Conservation (phyloP, 2,113 vertebrate genomes). For the Tupaia tana region DNA sequence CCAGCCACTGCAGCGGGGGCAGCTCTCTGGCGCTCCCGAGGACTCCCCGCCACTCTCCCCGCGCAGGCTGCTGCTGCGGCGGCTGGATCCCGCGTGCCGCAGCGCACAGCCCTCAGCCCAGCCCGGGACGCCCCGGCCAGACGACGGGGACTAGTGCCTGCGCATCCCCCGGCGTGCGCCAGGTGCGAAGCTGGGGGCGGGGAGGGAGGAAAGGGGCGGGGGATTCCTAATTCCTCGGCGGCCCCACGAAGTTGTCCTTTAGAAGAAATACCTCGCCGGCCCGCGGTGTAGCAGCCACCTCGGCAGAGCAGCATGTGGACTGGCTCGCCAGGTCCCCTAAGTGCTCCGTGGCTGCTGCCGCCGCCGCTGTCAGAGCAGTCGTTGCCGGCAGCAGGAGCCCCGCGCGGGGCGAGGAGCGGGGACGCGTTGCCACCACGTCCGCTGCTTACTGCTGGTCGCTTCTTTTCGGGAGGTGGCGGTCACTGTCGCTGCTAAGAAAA, state of each 20-base stretch:
- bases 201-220: slow-evolving; percentile 32
- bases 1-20: slow-evolving; percentile 25
- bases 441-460: slow-evolving; percentile 69
- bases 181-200: slow-evolving; percentile 19
- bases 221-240: slow-evolving; percentile 50
- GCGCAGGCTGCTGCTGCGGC: neutral
- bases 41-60: neutral
- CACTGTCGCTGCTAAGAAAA: slow-evolving; percentile 61
- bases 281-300: slow-evolving; percentile 46
- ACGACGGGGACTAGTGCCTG: slow-evolving; percentile 33
- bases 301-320: slow-evolving; percentile 84
- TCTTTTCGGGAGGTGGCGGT: slow-evolving; percentile 64
- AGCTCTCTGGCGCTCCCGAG: neutral
- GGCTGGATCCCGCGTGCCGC: neutral
- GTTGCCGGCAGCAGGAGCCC: slow-evolving; percentile 73
- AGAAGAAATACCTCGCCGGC: neutral
- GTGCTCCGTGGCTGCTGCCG: slow-evolving; percentile 61
- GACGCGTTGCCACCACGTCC: slow-evolving; percentile 65
- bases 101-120: neutral
- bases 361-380: slow-evolving; percentile 65
- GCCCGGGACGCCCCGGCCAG: neutral
- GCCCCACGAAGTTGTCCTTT: slow-evolving; percentile 74
- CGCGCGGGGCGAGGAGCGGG: slow-evolving; percentile 74
- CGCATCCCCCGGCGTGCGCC: neutral
- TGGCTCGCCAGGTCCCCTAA: slow-evolving; percentile 69